Conservation (phyloP, 2,113 vertebrate genomes). For the Gnathonemus longibarbis region DNA sequence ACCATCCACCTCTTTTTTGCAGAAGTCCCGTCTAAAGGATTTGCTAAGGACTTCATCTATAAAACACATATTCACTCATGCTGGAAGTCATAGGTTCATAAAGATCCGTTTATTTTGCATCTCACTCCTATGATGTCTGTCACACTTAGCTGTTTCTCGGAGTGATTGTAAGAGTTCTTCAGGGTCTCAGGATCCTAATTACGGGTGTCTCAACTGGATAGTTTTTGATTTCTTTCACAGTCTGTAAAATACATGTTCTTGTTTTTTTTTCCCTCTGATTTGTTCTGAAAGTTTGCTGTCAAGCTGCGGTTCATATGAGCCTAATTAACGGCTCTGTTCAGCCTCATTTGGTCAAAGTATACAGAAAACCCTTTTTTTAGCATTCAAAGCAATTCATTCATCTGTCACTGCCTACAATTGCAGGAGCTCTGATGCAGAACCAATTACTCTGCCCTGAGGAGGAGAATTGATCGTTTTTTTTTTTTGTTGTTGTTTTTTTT, state of each 20-base stretch:
- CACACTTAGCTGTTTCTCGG: slow-evolving; percentile 31
- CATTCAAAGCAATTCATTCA: slow-evolving; percentile 72
- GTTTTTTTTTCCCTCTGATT: slow-evolving; percentile 42
- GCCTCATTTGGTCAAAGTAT: slow-evolving; percentile 70
- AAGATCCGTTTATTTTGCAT: slow-evolving; percentile 39
- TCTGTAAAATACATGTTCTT: slow-evolving; percentile 31
- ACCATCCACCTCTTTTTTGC: background rate
- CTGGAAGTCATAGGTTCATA: background rate
- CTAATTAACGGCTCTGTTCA: slow-evolving; percentile 71
- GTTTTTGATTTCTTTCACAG: slow-evolving; percentile 52
- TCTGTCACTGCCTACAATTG: slow-evolving; percentile 62
- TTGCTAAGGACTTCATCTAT: background rate
- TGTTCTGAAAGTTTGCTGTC: slow-evolving; percentile 62
- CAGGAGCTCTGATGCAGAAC: slow-evolving; percentile 68
- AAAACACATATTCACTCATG: background rate
- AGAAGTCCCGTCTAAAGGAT: background rate
- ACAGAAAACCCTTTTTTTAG: slow-evolving; percentile 50
- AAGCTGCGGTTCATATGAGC: slow-evolving; percentile 61
- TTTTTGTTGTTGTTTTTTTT: background rate
- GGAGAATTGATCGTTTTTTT: slow-evolving; percentile 62
- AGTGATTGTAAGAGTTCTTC: slow-evolving; percentile 53
- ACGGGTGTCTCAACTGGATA: slow-evolving; percentile 56
- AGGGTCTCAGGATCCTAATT: slow-evolving; percentile 46
- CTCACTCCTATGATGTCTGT: slow-evolving; percentile 29
- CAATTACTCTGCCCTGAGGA: slow-evolving; percentile 67